Conservation (phyloP, 2,888 invertebrate genomes). For the Imbricaverruca yamaguchii region DNA sequence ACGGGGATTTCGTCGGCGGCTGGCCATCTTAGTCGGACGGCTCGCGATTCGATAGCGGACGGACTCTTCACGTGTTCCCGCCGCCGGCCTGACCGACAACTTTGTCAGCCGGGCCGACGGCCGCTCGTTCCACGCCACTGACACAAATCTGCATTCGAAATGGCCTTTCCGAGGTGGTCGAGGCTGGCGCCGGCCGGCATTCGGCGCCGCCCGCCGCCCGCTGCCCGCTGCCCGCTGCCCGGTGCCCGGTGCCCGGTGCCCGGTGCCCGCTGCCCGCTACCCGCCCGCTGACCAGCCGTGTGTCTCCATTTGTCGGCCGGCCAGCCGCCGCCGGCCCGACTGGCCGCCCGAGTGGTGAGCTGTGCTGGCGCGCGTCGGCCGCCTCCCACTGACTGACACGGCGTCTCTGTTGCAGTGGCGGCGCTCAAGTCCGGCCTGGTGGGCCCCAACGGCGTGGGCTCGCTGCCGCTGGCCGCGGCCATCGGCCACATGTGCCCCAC, state of each 20-base stretch:
- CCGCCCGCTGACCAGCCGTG: not conserved
- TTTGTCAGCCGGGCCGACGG: not conserved
- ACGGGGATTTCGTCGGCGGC: not conserved
- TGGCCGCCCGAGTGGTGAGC: not conserved
- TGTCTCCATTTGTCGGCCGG: not conserved
- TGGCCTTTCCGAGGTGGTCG: not conserved
- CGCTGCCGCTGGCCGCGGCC: not conserved
- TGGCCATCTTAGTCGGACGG: not conserved
- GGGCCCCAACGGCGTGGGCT: not conserved
- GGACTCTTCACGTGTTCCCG: too few species aligned
- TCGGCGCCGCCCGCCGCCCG: not conserved
- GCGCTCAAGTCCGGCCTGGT: slow-evolving; percentile 13
- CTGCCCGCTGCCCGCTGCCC: not conserved
- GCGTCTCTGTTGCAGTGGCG: not conserved
- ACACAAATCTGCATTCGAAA: slow-evolving; percentile 12
- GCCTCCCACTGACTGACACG: not conserved
- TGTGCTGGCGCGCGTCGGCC: not conserved
- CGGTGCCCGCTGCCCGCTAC: not conserved
- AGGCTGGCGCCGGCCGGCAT: too few species aligned
- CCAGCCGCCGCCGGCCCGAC: not conserved
- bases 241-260: not conserved
- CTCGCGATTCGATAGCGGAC: not conserved
- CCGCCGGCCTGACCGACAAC: not conserved
- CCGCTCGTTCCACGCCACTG: not conserved
- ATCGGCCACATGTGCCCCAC: slow-evolving; percentile 19